phyloP scores from a whole-genome alignment of 1,140 invertebrate genomes.

The Pararge aegeria region DNA sequence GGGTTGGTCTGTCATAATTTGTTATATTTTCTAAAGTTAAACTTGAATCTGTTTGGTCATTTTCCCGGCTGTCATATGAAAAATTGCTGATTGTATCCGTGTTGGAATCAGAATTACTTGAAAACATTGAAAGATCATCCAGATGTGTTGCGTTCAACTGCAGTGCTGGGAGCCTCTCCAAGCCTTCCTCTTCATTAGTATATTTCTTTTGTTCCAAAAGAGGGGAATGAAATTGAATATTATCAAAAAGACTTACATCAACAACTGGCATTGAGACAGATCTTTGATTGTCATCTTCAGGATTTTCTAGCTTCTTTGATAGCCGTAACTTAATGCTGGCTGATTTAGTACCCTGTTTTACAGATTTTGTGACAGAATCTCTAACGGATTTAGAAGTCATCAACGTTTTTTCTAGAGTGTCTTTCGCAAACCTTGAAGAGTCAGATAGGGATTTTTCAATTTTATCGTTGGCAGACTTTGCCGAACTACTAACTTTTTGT shows the following conservation, averaged over 20 bases:
- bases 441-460: conserved; percentile 62
- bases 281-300: conserved; percentile 43
- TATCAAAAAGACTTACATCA: conserved; percentile 69
- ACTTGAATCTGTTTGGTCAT: conserved; percentile 42
- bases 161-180: conserved; percentile 37
- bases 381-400: conserved; percentile 58
- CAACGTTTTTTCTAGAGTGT: conserved; percentile 66
- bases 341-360: conserved; percentile 59
- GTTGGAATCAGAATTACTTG: conserved; percentile 59
- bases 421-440: conserved; percentile 64
- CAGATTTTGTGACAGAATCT: conserved; percentile 65
- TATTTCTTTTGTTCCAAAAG: conserved; percentile 59
- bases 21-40: conserved; percentile 38
- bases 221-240: conserved; percentile 70
- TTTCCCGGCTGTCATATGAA: conserved; percentile 57
- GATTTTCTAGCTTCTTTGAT: conserved; percentile 43
- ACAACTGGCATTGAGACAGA: conserved; percentile 62
- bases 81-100: conserved; percentile 57
- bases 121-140: conserved; percentile 66
- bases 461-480: conserved; percentile 62
- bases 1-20: conserved; percentile 61
- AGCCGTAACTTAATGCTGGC: conserved; percentile 54
- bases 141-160: conserved; percentile 50
- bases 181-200: conserved; percentile 36
- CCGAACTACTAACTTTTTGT: conserved; percentile 55